Conservation (phyloP, 2,888 invertebrate genomes). For the Thysanoteuthis rhombus region DNA sequence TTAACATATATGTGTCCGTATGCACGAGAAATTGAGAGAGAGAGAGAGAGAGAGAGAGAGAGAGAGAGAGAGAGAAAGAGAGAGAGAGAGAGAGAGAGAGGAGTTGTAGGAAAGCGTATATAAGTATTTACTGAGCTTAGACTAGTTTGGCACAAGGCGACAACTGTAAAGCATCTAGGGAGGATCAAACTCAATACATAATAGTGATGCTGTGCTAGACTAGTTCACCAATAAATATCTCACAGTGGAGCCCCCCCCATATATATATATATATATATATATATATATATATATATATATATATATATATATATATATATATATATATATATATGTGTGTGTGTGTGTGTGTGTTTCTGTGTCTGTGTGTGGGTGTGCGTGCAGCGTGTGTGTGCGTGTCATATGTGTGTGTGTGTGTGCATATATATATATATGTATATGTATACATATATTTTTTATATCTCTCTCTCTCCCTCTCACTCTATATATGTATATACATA, state of each 20-base stretch:
- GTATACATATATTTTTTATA: too few relatives aligned
- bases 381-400: too few relatives aligned
- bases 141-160: too few relatives aligned
- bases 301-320: not conserved
- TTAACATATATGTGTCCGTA: not conserved
- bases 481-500: not conserved
- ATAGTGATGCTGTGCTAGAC: too few relatives aligned
- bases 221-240: too few relatives aligned
- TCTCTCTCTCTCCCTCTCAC: too few relatives aligned
- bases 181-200: too few relatives aligned
- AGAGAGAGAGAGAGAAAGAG: not conserved
- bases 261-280: not conserved
- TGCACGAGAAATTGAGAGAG: too few relatives aligned
- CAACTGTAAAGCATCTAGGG: too few relatives aligned
- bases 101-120: not conserved
- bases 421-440: not conserved
- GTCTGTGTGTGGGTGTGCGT: not conserved
- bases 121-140: too few relatives aligned
- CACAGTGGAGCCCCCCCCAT: too few relatives aligned
- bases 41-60: not conserved
- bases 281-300: conserved; percentile 17
- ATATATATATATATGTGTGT: not conserved
- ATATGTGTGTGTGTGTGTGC: too few relatives aligned
- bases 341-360: not conserved
- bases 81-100: not conserved